A percentile compares a stretch with the other conserved stretches of the same genome.
phyloP scores from a whole-genome alignment of 1,140 invertebrate genomes.

The Pachyrhynchus sulphureomaculatus region DNA sequence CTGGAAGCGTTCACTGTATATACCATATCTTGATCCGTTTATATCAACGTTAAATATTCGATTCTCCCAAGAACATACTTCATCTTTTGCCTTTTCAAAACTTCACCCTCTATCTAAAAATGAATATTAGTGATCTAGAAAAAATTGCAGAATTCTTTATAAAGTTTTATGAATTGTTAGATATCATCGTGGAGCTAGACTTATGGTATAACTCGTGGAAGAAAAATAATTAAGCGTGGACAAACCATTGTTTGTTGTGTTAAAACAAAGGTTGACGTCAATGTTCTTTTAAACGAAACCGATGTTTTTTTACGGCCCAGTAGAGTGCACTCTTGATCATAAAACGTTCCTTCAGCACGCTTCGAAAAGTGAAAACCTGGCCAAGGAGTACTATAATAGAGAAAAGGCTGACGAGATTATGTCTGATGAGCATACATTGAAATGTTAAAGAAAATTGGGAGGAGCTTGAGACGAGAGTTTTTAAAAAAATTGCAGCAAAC shows the following conservation, averaged over 20 bases:
- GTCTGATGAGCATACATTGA: conserved; percentile 18
- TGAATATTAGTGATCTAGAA: conserved; percentile 9
- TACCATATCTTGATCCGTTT: conserved; percentile 22
- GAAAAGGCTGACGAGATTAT: conserved; percentile 11
- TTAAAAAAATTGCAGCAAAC: too few relatives aligned
- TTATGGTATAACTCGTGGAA: conserved; percentile 14
- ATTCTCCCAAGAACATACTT: conserved; percentile 23
- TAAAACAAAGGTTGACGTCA: conserved; percentile 7
- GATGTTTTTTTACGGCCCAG: conserved; percentile 8
- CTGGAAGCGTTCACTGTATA: conserved; percentile 14
- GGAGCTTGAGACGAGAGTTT: too few relatives aligned
- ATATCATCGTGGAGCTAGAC: conserved; percentile 9
- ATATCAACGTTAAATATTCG: conserved; percentile 22
- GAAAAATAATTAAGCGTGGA: conserved; percentile 18
- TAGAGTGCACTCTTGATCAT: conserved; percentile 18
- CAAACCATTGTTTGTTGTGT: too few relatives aligned
- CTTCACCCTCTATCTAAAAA: conserved; percentile 9
- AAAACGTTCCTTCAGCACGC: conserved; percentile 19
- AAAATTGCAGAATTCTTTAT: conserved; percentile 16
- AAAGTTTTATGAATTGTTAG: conserved; percentile 19
- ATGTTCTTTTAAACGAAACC: conserved; percentile 23
- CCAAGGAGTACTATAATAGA: conserved; percentile 24
- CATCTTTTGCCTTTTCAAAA: conserved; percentile 23
- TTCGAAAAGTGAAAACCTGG: conserved; percentile 25
- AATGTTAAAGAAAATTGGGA: conserved; percentile 1